Evolutionary conservation across 2,888 invertebrate genomes (phyloP), one percentile per base, ranked within the genome.

Genomic region (Microplitis deprimator): DNA sequence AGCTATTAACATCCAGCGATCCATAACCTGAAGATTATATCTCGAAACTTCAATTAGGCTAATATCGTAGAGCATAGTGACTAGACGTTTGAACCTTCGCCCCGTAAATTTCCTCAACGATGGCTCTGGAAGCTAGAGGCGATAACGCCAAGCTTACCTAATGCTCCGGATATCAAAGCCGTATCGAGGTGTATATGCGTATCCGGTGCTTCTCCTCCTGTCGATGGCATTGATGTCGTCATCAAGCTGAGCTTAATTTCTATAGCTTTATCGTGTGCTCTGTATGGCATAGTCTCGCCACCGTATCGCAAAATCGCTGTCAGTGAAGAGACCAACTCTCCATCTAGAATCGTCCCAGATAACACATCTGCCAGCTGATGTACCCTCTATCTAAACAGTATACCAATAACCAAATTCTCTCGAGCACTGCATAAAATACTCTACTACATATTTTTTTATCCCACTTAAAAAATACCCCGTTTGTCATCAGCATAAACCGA

Each of bases 141-240:
- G 70, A 70, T 70, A 70, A 60, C 41, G 29, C 59, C 60, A 29
- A 29, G 70, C 41, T n/a, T 59, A 39, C 16, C 73, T 67, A 73
- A 60, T 67, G 73, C 67, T 67, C n/a, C 16, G 67, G 67, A 65
- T 67, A 73, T 73, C 73, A 73, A 73, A 73, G 67, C 73, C 38
- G 38, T 29, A 73, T 67, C 73, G 67, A 38, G 29, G 67, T 67
- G 16, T 50, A 59, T 73, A 50, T 50, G 50, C 50, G 50, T 50
- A 50, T 50, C 50, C 50, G 13, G 13, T 50, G 50, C 50, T 50
- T 50, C 50, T 50, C 67, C 59, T 50, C 67, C 59, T 50, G 73
- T 65, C 67, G 50, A 67, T 41, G 67, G 16, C 60, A 65, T 60
- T 67, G 73, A 73, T 73, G 67, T 59, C 59, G 65, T 73, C 67